Conservation (phyloP, 2,113 vertebrate species). For the Ictalurus punctatus region DNA sequence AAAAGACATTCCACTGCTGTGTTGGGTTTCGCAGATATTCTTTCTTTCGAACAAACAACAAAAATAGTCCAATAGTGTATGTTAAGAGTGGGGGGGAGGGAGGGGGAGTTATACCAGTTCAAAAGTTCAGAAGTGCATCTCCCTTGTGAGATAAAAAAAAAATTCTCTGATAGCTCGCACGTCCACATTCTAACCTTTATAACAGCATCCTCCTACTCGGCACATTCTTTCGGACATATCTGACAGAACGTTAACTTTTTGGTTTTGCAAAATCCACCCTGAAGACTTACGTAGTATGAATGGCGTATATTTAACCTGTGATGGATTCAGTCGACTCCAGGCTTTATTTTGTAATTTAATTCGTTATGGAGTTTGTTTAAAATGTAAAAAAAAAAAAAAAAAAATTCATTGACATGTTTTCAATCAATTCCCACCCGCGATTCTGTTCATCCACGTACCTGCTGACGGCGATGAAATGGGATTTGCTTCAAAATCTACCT, state of each 20-base stretch:
- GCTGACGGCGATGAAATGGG: too few relatives aligned
- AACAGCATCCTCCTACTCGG: not conserved
- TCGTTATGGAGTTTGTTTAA: too few relatives aligned
- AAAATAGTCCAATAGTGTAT: not conserved
- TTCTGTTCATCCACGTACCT: not conserved
- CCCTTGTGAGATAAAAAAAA: not conserved
- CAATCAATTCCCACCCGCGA: not conserved
- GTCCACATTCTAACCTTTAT: not conserved
- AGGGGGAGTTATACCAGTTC: not conserved
- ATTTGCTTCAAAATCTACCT: not conserved
- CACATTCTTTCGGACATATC: not conserved
- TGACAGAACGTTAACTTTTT: not conserved
- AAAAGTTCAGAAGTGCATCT: not conserved
- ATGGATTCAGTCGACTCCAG: not conserved
- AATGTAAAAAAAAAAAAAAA: too few relatives aligned
- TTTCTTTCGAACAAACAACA: not conserved
- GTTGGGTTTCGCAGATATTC: not conserved
- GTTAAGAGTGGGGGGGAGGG: not conserved
- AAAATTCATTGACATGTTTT: not conserved
- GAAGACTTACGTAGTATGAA: not conserved
- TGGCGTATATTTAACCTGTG: not conserved
- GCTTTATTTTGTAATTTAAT: not conserved
- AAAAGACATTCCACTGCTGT: not conserved
- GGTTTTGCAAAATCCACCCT: not conserved
- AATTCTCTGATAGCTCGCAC: not conserved